These are phyloP conservation scores for Antitype chi DNA, from an alignment of 2,888 invertebrate species.

Conservation along the genomic window DNA sequence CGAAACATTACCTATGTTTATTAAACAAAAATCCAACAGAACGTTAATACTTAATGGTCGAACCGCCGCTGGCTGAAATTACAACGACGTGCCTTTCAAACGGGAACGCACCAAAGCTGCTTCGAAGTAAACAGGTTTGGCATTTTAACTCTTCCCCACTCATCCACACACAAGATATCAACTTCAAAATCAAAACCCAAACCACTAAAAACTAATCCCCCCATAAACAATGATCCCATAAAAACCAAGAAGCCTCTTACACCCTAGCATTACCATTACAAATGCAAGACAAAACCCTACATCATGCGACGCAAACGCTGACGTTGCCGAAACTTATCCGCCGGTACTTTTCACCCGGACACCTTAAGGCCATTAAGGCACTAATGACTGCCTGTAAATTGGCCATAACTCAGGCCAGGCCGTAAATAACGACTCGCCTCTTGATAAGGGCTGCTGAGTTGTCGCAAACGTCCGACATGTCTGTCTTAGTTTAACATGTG, in stretches of 20 bases:
- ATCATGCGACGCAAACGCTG: slow-evolving; percentile 79
- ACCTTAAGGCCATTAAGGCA: slow-evolving; percentile 89
- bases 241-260: slow-evolving; percentile 61
- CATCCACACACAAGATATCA: too few relatives aligned
- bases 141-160: too few relatives aligned
- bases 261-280: slow-evolving; percentile 62
- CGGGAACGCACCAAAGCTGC: too few relatives aligned
- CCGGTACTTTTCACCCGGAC: slow-evolving; percentile 85
- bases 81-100: too few relatives aligned
- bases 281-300: slow-evolving; percentile 70
- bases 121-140: too few relatives aligned
- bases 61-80: too few relatives aligned
- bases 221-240: slow-evolving; percentile 50
- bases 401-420: slow-evolving; percentile 88
- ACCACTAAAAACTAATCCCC: slow-evolving; percentile 13
- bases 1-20: too few relatives aligned
- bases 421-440: slow-evolving; percentile 87
- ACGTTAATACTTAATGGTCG: too few relatives aligned
- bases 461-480: slow-evolving; percentile 85
- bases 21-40: too few relatives aligned
- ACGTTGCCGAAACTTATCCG: slow-evolving; percentile 82
- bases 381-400: slow-evolving; percentile 90
- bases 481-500: slow-evolving; percentile 88
- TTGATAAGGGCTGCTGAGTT: slow-evolving; percentile 90
- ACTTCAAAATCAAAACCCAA: background rate